Evolutionary conservation across 2,797 vertebrate species (phyloP).

Genomic region (Scleropages formosus): DNA sequence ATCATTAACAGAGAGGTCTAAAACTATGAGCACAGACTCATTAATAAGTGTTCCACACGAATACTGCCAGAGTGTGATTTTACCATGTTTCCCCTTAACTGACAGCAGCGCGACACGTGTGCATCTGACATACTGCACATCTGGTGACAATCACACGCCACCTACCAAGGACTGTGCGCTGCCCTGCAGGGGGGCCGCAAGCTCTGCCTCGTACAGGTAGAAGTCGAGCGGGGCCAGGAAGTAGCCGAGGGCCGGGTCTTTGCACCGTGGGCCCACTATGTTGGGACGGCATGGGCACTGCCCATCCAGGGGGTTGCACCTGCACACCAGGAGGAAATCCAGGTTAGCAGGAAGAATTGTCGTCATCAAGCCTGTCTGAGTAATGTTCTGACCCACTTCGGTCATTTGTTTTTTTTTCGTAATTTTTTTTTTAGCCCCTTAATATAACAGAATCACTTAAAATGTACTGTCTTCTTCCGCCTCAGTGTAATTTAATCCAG

Average conservation of each 20-base stretch:
- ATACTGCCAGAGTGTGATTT: too few species aligned
- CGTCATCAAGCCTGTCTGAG: too few species aligned
- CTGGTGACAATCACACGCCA: slow-evolving; percentile 32
- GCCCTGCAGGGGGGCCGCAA: slow-evolving; percentile 59
- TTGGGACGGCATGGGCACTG: slow-evolving; percentile 80
- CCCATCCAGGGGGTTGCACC: slow-evolving; percentile 70
- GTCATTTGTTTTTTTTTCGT: too few species aligned
- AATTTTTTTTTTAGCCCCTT: too few species aligned
- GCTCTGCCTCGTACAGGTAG: slow-evolving; percentile 84
- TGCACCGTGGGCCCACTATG: slow-evolving; percentile 70
- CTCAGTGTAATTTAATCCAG: too few species aligned
- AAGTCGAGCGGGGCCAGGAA: slow-evolving; percentile 80
- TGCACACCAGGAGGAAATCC: slow-evolving; percentile 35
- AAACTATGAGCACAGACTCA: too few species aligned
- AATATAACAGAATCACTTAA: too few species aligned
- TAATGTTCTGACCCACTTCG: too few species aligned
- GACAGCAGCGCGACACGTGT: not conserved
- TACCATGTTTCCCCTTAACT: not conserved
- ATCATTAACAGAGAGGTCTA: too few species aligned
- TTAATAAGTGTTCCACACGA: too few species aligned
- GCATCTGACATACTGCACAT: not conserved
- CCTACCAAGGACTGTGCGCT: slow-evolving; percentile 64
- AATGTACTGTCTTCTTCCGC: too few species aligned
- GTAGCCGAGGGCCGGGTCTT: slow-evolving; percentile 69
- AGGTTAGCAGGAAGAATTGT: not conserved